Base-by-base conservation (phyloP, 2,888 invertebrate genomes). In the Galerucella calmariensis region DNA sequence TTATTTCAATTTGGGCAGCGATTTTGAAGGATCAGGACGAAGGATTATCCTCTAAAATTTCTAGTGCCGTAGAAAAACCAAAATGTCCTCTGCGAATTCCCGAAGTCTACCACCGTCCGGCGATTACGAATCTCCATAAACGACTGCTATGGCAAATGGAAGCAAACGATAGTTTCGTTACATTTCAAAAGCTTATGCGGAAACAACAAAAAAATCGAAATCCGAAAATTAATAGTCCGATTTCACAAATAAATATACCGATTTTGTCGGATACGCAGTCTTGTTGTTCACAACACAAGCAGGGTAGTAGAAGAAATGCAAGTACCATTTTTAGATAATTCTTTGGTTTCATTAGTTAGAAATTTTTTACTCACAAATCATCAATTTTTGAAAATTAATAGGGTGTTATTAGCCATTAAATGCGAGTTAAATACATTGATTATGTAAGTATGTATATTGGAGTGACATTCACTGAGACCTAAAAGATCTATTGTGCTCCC, bases 131-230 rank as follows among this genome's bases (percentile, higher is more conserved):
- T 69, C 61, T 85, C n/a, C 81, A 84, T 73, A 77, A 79, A 58
- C 78, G 81, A 65, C 69, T 84, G 66, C 59, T 81, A 9, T 68
- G 77, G 14, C 84, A 85, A 71, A 61, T 84, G 16, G 83, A 83
- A 62, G 81, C 83, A 16, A 80, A 82, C 58, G 84, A 85, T 71
- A 85, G 84, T 76, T 81, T 83, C 44, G 76, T 81, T 41, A 82
- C 80, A 62, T 85, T 85, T 69, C 79, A 84, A 72, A 81, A 78
- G 58, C 72, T 84, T 20, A 84, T 85, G 84, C 72, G 78, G 6
- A 70, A 69, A 41, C 58, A 67, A 58, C 74, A 69, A n/a, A 44
- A 76, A 27, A 65, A 24, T 51, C 24, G 59, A 69, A 5, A 35
- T 53, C 0, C 16, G 10, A 51, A 12, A 16, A n/a, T 10, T 16